These are phyloP conservation scores for Xerus rutilus DNA, from an alignment of 2,797 vertebrate species.

Conservation along the genomic window DNA sequence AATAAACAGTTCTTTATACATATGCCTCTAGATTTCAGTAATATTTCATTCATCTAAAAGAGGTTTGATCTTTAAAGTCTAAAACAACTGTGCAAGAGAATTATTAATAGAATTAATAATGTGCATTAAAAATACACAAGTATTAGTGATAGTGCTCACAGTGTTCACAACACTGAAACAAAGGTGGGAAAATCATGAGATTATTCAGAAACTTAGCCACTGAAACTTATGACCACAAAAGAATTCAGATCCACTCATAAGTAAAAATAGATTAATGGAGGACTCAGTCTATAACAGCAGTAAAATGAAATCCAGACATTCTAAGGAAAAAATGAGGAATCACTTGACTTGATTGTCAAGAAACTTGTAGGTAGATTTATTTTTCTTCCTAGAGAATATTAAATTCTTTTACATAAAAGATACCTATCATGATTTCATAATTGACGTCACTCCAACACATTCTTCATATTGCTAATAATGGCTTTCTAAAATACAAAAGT, in stretches of 20 bases:
- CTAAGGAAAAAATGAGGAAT: background rate
- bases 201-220: background rate
- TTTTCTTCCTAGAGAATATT: background rate
- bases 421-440: background rate
- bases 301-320: background rate
- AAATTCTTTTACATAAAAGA: background rate
- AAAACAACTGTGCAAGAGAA: background rate
- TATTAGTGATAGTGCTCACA: background rate
- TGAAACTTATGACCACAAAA: background rate
- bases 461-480: background rate
- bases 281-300: background rate
- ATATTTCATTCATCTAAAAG: slow-evolving; percentile 18
- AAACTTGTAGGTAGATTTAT: background rate
- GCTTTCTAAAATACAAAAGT: background rate
- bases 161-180: background rate
- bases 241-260: background rate
- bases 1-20: background rate
- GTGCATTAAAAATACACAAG: background rate
- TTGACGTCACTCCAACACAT: background rate
- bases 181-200: background rate
- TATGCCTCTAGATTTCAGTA: background rate
- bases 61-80: background rate
- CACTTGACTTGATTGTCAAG: background rate
- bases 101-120: background rate
- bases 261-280: background rate